Conservation (phyloP, 1,140 invertebrate genomes). For the Andrena cerasifolii region DNA sequence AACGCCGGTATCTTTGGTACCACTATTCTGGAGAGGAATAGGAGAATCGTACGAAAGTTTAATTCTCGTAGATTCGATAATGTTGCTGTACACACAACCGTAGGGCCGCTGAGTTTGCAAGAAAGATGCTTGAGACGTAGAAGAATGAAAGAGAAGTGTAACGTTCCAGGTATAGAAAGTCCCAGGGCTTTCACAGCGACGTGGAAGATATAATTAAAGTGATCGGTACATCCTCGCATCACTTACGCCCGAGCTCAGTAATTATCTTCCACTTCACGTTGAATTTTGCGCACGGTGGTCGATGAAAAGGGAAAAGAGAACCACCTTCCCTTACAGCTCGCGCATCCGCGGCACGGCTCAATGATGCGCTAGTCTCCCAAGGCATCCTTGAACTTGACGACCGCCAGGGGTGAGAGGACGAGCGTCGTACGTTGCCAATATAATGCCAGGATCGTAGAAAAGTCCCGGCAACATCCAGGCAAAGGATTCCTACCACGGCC, state of each 20-base stretch:
- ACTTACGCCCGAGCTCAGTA: neutral
- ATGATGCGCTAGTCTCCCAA: neutral
- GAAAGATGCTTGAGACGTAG: no score
- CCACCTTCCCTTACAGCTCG: neutral
- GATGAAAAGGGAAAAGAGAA: neutral
- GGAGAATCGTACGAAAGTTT: constrained; percentile 7
- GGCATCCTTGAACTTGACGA: constrained; percentile 36
- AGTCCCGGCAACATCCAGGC: neutral
- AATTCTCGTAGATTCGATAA: no score
- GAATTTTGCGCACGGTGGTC: neutral
- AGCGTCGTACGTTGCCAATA: neutral
- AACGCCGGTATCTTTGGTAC: neutral
- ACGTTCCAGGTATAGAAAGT: no score
- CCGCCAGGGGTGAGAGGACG: constrained; percentile 1
- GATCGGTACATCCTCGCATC: no score
- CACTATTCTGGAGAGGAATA: constrained; percentile 1
- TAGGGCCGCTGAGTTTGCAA: no score
- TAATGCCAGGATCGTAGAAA: constrained; percentile 10
- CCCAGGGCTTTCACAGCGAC: no score
- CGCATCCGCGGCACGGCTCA: neutral
- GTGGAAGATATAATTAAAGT: no score
- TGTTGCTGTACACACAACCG: no score
- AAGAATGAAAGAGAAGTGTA: no score
- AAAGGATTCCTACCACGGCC: neutral
- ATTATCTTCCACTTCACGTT: neutral